Percentiles rank a stretch among this genome's conserved stretches.
Conservation (phyloP, 2,797 vertebrate species). For the Phoxinus dragarum region DNA sequence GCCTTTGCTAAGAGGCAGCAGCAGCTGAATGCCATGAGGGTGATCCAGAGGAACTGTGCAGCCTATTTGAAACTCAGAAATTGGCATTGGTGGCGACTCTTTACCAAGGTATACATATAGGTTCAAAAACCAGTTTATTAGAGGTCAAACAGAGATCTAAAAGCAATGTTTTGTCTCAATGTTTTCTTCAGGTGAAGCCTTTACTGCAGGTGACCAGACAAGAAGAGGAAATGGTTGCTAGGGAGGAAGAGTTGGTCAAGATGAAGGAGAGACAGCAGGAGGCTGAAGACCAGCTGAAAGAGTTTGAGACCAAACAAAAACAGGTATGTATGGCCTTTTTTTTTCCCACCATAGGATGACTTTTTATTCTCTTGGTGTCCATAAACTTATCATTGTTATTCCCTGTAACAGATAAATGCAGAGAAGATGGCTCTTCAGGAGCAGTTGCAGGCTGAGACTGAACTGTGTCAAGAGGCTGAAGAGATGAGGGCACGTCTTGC, state of each 20-base stretch:
- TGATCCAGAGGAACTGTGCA: constrained; percentile 89
- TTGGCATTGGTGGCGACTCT: constrained; percentile 92
- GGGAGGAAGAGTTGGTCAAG: constrained; percentile 86
- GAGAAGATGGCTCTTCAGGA: constrained; percentile 90
- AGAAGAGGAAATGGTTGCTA: constrained; percentile 87
- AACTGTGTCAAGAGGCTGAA: constrained; percentile 94
- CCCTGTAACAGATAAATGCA: constrained; percentile 72
- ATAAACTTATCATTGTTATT: not conserved
- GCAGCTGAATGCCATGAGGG: constrained; percentile 87
- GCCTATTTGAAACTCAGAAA: constrained; percentile 89
- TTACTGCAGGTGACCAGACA: constrained; percentile 87
- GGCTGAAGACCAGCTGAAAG: constrained; percentile 83
- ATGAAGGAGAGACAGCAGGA: constrained; percentile 87
- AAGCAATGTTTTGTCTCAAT: not conserved
- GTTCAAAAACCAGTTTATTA: not conserved
- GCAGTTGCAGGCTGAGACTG: constrained; percentile 94
- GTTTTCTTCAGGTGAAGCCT: constrained; percentile 82
- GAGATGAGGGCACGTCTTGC: constrained; percentile 95
- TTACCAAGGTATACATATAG: constrained; percentile 82
- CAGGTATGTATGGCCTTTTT: constrained; percentile 73
- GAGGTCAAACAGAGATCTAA: not conserved
- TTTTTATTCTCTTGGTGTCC: not conserved
- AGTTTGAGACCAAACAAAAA: constrained; percentile 84
- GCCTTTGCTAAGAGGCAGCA: constrained; percentile 89
- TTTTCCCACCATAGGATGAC: not conserved